A percentile compares a stretch with the other conserved stretches of the same genome.
Evolutionary conservation across 2,888 invertebrate species (phyloP).

Genomic region (Cremastinae sp.): DNA sequence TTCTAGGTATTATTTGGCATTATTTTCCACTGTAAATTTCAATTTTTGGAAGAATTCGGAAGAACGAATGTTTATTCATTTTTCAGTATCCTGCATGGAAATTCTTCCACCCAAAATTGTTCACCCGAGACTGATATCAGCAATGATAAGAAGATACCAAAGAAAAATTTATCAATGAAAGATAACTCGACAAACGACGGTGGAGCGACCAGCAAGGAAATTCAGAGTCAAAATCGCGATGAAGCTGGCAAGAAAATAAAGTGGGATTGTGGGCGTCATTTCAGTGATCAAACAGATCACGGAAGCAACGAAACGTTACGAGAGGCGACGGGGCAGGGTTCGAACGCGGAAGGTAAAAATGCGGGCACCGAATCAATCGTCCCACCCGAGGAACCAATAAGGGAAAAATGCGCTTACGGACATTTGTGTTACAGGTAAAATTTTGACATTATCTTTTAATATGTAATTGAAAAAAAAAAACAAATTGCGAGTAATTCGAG

Average conservation of each 20-base stretch:
- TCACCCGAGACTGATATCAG: not conserved
- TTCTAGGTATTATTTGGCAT: too few species aligned
- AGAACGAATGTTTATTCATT: too few species aligned
- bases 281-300: conserved; percentile 63
- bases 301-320: conserved; percentile 15
- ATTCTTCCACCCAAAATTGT: too few species aligned
- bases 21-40: too few species aligned
- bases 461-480: too few species aligned
- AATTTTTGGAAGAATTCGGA: too few species aligned
- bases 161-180: not conserved
- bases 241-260: conserved; percentile 65
- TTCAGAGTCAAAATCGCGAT: conserved; percentile 36
- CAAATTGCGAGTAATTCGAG: too few species aligned
- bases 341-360: conserved; percentile 35
- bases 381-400: conserved; percentile 40
- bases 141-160: not conserved
- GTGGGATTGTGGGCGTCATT: conserved; percentile 64
- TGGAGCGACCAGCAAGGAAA: conserved; percentile 14
- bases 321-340: conserved; percentile 11
- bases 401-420: conserved; percentile 86
- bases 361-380: conserved; percentile 20
- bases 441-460: not conserved
- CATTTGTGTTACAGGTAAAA: conserved; percentile 84
- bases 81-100: too few species aligned
- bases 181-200: conserved; percentile 8